Evolutionary conservation across 2,888 invertebrate species (phyloP), one percentile per base, ranked within the genome.

Genomic region (Mythimna vitellina): DNA sequence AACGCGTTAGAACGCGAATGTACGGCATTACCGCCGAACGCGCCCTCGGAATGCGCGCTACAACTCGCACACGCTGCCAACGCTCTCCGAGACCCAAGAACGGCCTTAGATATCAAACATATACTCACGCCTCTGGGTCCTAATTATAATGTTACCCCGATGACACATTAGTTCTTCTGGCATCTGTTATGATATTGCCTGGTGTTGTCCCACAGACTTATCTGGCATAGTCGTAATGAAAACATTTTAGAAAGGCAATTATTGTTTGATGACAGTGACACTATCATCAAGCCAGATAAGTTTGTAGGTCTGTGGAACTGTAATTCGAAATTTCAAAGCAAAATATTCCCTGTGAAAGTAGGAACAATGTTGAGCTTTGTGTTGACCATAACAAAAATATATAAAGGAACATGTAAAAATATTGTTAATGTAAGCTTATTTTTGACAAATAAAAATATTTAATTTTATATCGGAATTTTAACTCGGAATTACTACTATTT

Each of bases 21-120:
- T 87, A 97, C 97, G 0, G 95, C 98, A 70, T 94, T 99, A 68
- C 98, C 98, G 0, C 97, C 97, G 17, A 97, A 97, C 74, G 96
- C 98, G 20, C 98, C 98, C 90, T 98, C 98, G 0, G 99, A 99
- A 90, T 99, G 98, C 89, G 97, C 98, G 0, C 93, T 99, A 73
- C 99, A 99, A 91, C 96, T 99, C 74, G 98, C 98, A 22, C 99
- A 99, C 92, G 99, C 99, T 0, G 98, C 98, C 7, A 97, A 97
- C 62, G 97, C 98, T 78, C 95, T 99, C 8, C 96, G 98, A 54
- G 98, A 98, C 92, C 97, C 97, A 0, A 95, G 97, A 65, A 97
- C 95, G 0, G 94, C 93, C 1, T 89, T 95, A 53, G 96, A 96
- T 83, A 91, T 95, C 78, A 95, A 96, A 70, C 93, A 93, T 81